Base-by-base conservation (phyloP, 2,888 invertebrate species). In the Drosophila hamatofila region DNA sequence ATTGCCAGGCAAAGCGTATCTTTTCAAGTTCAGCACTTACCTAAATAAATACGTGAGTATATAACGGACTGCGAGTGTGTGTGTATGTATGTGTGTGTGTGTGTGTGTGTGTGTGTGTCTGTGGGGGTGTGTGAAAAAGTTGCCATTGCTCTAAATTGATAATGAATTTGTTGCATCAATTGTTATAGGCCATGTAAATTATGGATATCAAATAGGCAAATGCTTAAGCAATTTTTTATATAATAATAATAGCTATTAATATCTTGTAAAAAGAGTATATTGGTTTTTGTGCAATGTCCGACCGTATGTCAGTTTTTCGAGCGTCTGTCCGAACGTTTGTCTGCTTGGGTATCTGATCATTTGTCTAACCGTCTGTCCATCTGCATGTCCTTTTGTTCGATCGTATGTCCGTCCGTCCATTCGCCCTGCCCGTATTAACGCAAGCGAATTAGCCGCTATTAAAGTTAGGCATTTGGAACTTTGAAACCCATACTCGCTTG, bases 1-100 rank as follows among this genome's bases (percentile, higher is more conserved):
- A 76, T 76, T 78, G 73, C 73, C 73, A 78, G 63, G 71, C 75
- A 75, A 75, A 65, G 76, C 76, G 78, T 78, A 76, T 78, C 69
- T 61, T 69, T 74, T 78, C 78, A 76, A 76, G 74, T 76, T 76
- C 78, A 73, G 37, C 44, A 74, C 78, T 78, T 76, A 74, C 78
- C 76, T 76, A 76, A 76, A 69, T 73, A 76, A 76, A 76, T 69
- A 76, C 51, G 51, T 37, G 37, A 42, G 37, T 59, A 60, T 54
- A 66, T 73, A 63, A 49, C 39, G 25, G 16, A 18, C 44, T 39
- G n/a, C n/a, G n/a, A n/a, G 33, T 14, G 41, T 21, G n/a, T 56
- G 25, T 14, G 39, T 21, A 14, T 56, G 25, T 14, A 33, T 37
- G 69, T 25, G 58, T n/a, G 33, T 21, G 69, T 48, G 42, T 11